Evolutionary conservation across 2,797 vertebrate species (phyloP).

Genomic region (Acanthiza pusilla): DNA sequence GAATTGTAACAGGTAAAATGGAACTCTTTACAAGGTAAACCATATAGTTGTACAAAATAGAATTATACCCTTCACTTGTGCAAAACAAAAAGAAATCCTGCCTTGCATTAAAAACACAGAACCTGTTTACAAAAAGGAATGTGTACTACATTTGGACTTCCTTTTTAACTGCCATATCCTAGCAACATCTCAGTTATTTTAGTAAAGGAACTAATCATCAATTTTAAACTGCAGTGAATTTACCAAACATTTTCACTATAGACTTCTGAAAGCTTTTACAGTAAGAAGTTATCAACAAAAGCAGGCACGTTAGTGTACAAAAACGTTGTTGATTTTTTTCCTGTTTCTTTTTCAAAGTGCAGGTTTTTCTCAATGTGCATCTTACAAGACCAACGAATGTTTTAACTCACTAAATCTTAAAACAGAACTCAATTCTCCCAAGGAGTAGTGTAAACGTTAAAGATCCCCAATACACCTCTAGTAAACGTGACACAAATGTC

Average conservation of each 20-base stretch:
- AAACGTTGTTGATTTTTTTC: slow-evolving; percentile 61
- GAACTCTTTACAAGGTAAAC: slow-evolving; percentile 69
- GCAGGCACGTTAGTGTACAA: slow-evolving; percentile 80
- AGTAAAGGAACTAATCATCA: slow-evolving; percentile 70
- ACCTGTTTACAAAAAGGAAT: slow-evolving; percentile 70
- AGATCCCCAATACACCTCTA: slow-evolving; percentile 62
- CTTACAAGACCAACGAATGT: slow-evolving; percentile 59
- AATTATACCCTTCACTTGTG: slow-evolving; percentile 55
- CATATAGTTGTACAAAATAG: slow-evolving; percentile 71
- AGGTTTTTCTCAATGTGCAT: slow-evolving; percentile 60
- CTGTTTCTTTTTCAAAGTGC: slow-evolving; percentile 58
- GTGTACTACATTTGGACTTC: slow-evolving; percentile 60
- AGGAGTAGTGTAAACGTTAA: slow-evolving; percentile 67
- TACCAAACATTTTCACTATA: slow-evolving; percentile 76
- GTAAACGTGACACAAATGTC: slow-evolving; percentile 66
- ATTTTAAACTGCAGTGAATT: slow-evolving; percentile 73
- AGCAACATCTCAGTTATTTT: slow-evolving; percentile 59
- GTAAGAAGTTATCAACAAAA: slow-evolving; percentile 77
- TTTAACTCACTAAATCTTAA: slow-evolving; percentile 61
- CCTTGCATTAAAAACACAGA: slow-evolving; percentile 68
- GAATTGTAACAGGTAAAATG: slow-evolving; percentile 62
- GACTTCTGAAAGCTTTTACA: slow-evolving; percentile 76
- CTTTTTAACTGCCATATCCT: slow-evolving; percentile 49
- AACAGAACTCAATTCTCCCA: slow-evolving; percentile 62
- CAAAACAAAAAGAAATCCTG: slow-evolving; percentile 69